These are phyloP conservation scores for Macrophya annulata DNA, from an alignment of 2,888 invertebrate genomes.

Conservation along the genomic window DNA sequence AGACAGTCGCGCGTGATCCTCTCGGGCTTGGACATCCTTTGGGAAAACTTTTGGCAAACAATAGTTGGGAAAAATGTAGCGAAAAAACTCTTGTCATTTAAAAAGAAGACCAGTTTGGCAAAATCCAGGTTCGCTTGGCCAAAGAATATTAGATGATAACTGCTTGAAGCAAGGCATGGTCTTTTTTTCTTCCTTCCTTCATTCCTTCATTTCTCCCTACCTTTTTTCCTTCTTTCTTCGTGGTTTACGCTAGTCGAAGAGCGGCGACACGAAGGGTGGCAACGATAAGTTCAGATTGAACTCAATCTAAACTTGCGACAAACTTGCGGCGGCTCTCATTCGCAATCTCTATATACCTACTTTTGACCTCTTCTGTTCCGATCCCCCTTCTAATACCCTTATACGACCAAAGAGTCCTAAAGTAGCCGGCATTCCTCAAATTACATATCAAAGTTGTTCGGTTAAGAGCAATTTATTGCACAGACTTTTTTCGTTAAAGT, in stretches of 20 bases:
- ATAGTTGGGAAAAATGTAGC: slow-evolving; percentile 28
- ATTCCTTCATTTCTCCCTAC: too few relatives aligned
- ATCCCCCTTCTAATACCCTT: slow-evolving; percentile 27
- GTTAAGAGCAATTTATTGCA: slow-evolving; percentile 19
- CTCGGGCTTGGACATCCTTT: background rate
- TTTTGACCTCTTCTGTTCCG: slow-evolving; percentile 49
- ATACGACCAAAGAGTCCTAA: slow-evolving; percentile 36
- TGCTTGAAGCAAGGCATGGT: background rate
- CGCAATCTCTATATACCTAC: slow-evolving; percentile 62
- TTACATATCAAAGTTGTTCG: slow-evolving; percentile 47
- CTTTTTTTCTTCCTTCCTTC: background rate
- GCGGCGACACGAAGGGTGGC: slow-evolving; percentile 54
- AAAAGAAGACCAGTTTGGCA: slow-evolving; percentile 49
- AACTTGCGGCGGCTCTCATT: slow-evolving; percentile 66
- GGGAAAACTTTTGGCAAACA: background rate
- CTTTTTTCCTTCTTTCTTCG: slow-evolving; percentile 13
- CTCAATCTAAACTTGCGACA: slow-evolving; percentile 74
- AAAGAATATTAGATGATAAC: slow-evolving; percentile 51
- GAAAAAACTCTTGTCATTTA: slow-evolving; percentile 46
- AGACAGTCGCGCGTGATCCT: background rate
- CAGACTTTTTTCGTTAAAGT: background rate
- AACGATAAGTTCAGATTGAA: slow-evolving; percentile 66
- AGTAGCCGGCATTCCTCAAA: slow-evolving; percentile 41
- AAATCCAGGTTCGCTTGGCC: background rate
- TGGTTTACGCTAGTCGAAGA: slow-evolving; percentile 66